phyloP scores from a whole-genome alignment of 2,888 invertebrate genomes.

The Drosophila rellima region DNA sequence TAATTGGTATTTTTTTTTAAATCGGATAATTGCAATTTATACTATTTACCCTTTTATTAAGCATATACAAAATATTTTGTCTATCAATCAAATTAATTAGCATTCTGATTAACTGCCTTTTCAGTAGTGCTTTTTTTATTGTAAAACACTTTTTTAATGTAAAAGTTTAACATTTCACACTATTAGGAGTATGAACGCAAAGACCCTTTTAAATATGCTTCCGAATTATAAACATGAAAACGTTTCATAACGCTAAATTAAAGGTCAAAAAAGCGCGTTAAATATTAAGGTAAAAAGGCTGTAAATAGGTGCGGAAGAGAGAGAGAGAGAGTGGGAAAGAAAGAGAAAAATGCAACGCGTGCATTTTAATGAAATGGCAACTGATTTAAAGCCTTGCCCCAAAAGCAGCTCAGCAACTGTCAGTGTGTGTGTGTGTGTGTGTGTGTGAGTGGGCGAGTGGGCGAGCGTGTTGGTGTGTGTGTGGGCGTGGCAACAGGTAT shows the following conservation, averaged over 20 bases:
- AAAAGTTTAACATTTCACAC: neutral
- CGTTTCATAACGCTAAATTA: conserved; percentile 57
- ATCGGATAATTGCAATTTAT: neutral
- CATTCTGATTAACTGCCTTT: conserved; percentile 26
- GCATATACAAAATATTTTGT: neutral
- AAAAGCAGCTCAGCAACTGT: conserved; percentile 44
- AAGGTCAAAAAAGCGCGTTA: conserved; percentile 33
- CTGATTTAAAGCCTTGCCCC: conserved; percentile 66
- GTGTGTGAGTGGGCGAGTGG: neutral
- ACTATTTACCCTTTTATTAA: neutral
- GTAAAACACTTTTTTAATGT: neutral
- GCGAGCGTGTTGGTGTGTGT: neutral
- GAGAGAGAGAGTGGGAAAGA: neutral
- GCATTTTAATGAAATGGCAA: conserved; percentile 78
- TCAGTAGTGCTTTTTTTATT: neutral
- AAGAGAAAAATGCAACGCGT: conserved; percentile 28
- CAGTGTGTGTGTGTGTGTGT: conserved; percentile 8
- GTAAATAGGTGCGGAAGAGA: neutral
- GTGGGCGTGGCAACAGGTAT: conserved; percentile 71
- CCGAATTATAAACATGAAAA: conserved; percentile 43
- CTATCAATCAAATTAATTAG: conserved; percentile 22
- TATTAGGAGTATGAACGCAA: conserved; percentile 1
- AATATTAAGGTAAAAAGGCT: conserved; percentile 29
- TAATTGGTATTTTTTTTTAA: neutral
- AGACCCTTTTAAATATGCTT: neutral